Evolutionary conservation across 2,113 vertebrate genomes (phyloP).

Genomic region (Chaetodon auriga): DNA sequence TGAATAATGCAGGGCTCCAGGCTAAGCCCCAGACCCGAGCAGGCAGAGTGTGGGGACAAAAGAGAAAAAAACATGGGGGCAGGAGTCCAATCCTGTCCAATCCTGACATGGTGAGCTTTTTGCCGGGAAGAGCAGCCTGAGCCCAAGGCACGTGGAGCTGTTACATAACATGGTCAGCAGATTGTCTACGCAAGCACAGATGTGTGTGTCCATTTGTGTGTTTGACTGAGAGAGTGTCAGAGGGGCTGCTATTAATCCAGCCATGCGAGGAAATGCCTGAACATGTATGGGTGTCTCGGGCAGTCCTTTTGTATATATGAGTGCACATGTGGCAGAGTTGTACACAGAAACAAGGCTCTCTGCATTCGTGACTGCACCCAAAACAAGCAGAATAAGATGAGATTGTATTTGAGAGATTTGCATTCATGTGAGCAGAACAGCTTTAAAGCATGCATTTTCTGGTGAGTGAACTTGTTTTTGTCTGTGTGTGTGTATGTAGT

Average conservation of each 20-base stretch:
- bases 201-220: conserved; percentile 43
- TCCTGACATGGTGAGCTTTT: conserved; percentile 56
- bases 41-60: conserved; percentile 28
- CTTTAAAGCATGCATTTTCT: conserved; percentile 1
- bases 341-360: conserved; percentile 21
- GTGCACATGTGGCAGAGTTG: conserved; percentile 14
- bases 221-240: conserved; percentile 42
- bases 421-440: conserved; percentile 17
- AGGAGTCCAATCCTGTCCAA: conserved; percentile 29
- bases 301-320: conserved; percentile 35
- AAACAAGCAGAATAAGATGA: not conserved
- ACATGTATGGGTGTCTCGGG: conserved; percentile 38
- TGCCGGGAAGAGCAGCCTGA: conserved; percentile 68
- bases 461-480: not conserved
- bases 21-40: conserved; percentile 20
- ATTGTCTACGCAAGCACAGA: conserved; percentile 73
- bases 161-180: conserved; percentile 81
- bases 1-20: conserved; percentile 68
- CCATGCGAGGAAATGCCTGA: conserved; percentile 57
- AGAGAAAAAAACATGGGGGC: not conserved
- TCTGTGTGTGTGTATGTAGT: not conserved
- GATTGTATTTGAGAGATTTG: conserved; percentile 11
- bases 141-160: conserved; percentile 71
- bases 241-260: conserved; percentile 57
- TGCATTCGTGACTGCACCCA: conserved; percentile 6